Percentiles rank a stretch among this genome's conserved stretches.
Evolutionary conservation across 2,113 vertebrate genomes (phyloP).

Genomic region (Saiga tatarica): DNA sequence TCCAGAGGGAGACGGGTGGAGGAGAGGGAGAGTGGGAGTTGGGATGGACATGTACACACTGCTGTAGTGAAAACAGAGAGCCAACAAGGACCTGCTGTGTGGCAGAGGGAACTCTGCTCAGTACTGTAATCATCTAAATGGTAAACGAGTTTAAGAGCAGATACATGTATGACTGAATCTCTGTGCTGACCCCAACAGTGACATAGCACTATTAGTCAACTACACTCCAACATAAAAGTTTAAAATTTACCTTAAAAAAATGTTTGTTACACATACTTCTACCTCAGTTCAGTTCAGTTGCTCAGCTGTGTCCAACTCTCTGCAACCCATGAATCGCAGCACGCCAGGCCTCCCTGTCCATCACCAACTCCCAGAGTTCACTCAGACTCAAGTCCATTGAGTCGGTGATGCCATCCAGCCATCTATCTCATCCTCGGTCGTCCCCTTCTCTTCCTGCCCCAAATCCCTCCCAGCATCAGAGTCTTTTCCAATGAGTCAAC

Average conservation of each 20-base stretch:
- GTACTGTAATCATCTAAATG: rapidly evolving
- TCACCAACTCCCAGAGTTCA: no score
- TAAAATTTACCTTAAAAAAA: neutral
- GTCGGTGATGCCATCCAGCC: no score
- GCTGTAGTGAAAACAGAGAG: rapidly evolving
- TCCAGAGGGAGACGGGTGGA: no score
- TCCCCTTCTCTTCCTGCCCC: no score
- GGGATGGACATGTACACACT: rapidly evolving
- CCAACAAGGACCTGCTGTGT: neutral
- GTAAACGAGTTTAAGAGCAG: neutral
- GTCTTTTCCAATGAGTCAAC: no score
- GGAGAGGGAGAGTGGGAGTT: neutral
- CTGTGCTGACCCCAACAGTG: neutral
- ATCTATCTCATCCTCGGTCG: no score
- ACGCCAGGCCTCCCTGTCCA: no score
- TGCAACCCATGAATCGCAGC: no score
- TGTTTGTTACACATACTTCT: neutral
- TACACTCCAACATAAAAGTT: neutral
- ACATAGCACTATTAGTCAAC: neutral
- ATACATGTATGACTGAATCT: rapidly evolving
- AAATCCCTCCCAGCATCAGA: no score
- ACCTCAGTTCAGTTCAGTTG: neutral
- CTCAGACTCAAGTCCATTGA: no score
- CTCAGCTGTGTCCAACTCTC: no score
- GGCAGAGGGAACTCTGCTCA: neutral